These are phyloP conservation scores for Carettochelys insculpta DNA, from an alignment of 2,113 vertebrate genomes.

Conservation along the genomic window DNA sequence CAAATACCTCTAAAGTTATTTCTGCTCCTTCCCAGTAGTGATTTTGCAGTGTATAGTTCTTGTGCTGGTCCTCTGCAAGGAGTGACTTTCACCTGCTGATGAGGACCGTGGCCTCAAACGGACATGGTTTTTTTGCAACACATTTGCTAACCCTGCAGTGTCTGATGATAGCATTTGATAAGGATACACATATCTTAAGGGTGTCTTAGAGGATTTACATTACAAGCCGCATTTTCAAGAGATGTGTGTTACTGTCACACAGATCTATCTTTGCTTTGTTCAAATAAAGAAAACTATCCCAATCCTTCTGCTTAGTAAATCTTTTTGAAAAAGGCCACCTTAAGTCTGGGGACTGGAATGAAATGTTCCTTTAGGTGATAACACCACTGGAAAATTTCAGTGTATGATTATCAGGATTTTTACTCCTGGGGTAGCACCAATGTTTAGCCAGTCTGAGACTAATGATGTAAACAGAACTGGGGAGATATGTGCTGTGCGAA, in stretches of 20 bases:
- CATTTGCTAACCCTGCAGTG: neutral
- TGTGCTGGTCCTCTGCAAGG: neutral
- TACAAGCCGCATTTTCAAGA: neutral
- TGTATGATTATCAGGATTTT: neutral
- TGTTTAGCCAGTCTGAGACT: neutral
- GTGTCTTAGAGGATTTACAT: neutral
- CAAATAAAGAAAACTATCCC: neutral
- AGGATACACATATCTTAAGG: neutral
- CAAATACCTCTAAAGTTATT: neutral
- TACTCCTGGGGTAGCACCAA: neutral
- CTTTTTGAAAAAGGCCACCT: neutral
- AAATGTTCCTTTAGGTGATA: neutral
- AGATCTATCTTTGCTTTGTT: neutral
- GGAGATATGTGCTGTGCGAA: neutral
- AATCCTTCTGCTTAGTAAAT: neutral
- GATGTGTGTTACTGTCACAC: neutral
- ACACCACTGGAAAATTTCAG: neutral
- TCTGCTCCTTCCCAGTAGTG: neutral
- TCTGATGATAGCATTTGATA: neutral
- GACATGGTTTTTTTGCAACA: neutral
- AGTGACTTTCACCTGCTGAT: neutral
- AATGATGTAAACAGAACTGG: neutral
- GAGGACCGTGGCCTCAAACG: neutral
- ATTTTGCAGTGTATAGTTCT: neutral
- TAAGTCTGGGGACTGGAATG: neutral